Evolutionary conservation across 2,113 vertebrate genomes (phyloP).

Genomic region (Fulica atra): DNA sequence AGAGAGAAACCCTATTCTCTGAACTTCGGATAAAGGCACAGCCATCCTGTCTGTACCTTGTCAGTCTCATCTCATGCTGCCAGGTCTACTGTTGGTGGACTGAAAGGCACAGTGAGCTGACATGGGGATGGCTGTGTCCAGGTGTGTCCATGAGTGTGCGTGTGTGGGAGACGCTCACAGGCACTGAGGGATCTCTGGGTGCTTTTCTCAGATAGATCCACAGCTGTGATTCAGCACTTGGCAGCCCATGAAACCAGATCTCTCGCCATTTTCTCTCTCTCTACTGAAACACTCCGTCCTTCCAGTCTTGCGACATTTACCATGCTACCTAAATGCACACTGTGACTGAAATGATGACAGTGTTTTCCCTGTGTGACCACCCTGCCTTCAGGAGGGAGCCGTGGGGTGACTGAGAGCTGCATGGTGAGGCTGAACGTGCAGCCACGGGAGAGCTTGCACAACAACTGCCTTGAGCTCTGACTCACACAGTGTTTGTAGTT

Average conservation of each 20-base stretch:
- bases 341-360: not conserved
- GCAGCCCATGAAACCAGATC: not conserved
- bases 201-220: not conserved
- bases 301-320: not conserved
- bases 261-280: not conserved
- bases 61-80: not conserved
- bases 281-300: fast-evolving
- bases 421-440: not conserved
- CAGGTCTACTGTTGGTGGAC: not conserved
- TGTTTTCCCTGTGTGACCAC: not conserved
- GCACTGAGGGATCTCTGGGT: not conserved
- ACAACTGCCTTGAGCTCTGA: not conserved
- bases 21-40: not conserved
- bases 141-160: not conserved
- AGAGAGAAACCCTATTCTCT: not conserved
- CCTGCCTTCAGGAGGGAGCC: not conserved
- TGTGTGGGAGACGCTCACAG: not conserved
- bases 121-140: not conserved
- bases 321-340: not conserved
- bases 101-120: not conserved
- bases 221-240: not conserved
- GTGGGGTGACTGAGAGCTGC: fast-evolving
- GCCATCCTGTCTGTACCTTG: not conserved
- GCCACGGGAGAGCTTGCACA: not conserved
- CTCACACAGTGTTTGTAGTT: not conserved